These are phyloP conservation scores for Aphaenogaster floridana DNA, from an alignment of 1,140 invertebrate species.

Conservation along the genomic window DNA sequence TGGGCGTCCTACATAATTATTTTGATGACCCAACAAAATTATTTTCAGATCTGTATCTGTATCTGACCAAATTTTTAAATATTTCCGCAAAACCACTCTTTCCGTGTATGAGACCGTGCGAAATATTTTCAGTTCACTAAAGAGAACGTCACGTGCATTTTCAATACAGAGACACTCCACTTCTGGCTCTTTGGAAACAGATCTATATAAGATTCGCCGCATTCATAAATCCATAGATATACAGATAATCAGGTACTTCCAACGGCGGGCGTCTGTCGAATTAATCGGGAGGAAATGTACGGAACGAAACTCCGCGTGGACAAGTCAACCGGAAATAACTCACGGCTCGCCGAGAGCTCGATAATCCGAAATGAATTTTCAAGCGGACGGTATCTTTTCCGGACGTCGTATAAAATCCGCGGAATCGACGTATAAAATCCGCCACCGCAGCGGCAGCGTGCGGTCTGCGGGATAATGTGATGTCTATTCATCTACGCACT, in stretches of 20 bases:
- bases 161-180: neutral
- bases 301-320: neutral
- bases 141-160: slow-evolving; percentile 11
- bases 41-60: too few species aligned
- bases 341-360: neutral
- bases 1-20: too few species aligned
- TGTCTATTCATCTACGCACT: slow-evolving; percentile 39
- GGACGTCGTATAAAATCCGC: slow-evolving; percentile 6
- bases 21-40: too few species aligned
- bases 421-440: slow-evolving; percentile 35
- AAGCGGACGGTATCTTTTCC: slow-evolving; percentile 26
- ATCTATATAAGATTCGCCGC: neutral
- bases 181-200: neutral
- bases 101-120: neutral
- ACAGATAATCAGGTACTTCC: slow-evolving; percentile 24
- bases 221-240: neutral
- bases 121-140: slow-evolving; percentile 12
- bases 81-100: too few species aligned
- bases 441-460: neutral
- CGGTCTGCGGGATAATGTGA: slow-evolving; percentile 15
- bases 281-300: slow-evolving; percentile 47
- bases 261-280: slow-evolving; percentile 18
- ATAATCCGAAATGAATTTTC: slow-evolving; percentile 55
- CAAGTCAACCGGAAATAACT: slow-evolving; percentile 34
- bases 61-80: too few species aligned